These are phyloP conservation scores for Cryptoleucopteryx plumbea DNA, from an alignment of 2,113 vertebrate genomes.

Conservation along the genomic window DNA sequence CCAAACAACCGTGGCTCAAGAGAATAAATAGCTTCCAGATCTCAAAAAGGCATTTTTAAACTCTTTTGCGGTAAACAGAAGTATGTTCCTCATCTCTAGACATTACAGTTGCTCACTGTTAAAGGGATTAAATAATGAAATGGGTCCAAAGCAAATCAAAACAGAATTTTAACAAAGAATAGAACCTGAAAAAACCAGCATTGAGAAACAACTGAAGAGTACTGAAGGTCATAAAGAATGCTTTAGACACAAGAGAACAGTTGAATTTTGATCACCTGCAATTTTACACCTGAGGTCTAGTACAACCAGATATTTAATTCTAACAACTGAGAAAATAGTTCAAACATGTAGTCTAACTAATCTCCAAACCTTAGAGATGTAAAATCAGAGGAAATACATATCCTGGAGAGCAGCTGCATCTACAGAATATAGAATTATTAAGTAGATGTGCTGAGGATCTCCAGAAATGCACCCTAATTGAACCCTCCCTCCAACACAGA, in stretches of 20 bases:
- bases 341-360: neutral
- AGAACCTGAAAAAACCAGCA: neutral
- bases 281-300: slow-evolving; percentile 35
- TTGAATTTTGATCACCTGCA: slow-evolving; percentile 24
- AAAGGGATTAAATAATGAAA: neutral
- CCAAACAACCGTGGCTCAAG: neutral
- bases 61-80: slow-evolving; percentile 9
- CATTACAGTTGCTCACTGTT: neutral
- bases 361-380: slow-evolving; percentile 10
- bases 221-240: neutral
- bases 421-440: neutral
- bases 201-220: neutral
- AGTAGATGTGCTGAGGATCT: neutral
- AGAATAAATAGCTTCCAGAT: neutral
- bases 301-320: slow-evolving; percentile 33
- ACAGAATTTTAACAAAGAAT: neutral
- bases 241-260: neutral
- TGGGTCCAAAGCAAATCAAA: slow-evolving; percentile 9
- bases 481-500: neutral
- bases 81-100: neutral
- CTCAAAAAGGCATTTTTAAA: neutral
- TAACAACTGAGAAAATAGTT: slow-evolving; percentile 24
- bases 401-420: neutral
- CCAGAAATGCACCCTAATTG: neutral
- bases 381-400: neutral